These are phyloP conservation scores for Philopedon plagiatum DNA, from an alignment of 2,888 invertebrate genomes.

Conservation along the genomic window DNA sequence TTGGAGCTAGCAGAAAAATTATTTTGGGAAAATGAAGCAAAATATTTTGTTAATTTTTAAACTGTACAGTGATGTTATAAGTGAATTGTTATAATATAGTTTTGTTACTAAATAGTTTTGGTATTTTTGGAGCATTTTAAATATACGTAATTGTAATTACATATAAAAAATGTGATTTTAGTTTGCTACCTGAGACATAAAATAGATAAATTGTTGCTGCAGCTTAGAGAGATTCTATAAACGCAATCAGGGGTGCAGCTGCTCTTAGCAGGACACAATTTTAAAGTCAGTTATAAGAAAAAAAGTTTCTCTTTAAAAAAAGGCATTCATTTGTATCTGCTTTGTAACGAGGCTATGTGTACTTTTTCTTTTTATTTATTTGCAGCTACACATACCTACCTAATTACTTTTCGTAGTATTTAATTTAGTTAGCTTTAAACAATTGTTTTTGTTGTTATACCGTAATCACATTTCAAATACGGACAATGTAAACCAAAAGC, in stretches of 20 bases:
- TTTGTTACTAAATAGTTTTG: neutral
- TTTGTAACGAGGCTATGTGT: neutral
- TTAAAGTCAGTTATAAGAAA: no score
- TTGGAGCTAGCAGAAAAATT: constrained; percentile 88
- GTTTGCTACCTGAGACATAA: no score
- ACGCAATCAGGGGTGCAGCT: no score
- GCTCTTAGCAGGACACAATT: no score
- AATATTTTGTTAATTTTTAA: neutral
- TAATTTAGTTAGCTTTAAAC: neutral
- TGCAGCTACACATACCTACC: neutral
- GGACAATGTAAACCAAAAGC: no score
- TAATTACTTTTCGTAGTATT: neutral
- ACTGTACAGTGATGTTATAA: neutral
- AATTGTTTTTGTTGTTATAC: no score
- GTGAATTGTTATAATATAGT: neutral
- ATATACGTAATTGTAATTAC: no score
- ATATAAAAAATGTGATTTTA: no score
- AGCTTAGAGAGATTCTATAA: no score
- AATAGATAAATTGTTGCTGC: no score
- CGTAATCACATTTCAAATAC: no score
- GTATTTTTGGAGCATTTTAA: neutral
- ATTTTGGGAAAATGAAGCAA: constrained; percentile 79
- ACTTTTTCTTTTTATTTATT: neutral
- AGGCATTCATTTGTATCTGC: neutral
- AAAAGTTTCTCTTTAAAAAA: no score